Percentiles rank a stretch among this genome's conserved stretches.
Conservation (phyloP, 2,888 invertebrate species). For the Abrostola triplasia region DNA sequence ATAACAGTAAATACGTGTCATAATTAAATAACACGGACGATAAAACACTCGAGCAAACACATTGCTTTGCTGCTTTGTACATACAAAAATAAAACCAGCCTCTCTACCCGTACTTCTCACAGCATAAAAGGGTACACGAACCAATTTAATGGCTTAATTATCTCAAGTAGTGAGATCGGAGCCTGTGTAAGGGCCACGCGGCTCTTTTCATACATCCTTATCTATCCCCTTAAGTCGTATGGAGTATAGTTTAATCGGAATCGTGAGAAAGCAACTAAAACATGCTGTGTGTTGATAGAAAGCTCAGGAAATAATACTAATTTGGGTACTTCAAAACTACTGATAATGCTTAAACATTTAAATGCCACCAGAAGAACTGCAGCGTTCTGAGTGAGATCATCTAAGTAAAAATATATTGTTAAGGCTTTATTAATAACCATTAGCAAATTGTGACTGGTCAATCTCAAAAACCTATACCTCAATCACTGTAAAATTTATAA, state of each 20-base stretch:
- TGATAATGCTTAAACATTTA: too few relatives aligned
- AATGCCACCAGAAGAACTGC: too few relatives aligned
- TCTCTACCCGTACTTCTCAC: slow-evolving; percentile 70
- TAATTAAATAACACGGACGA: slow-evolving; percentile 58
- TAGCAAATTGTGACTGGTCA: too few relatives aligned
- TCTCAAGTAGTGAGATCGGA: slow-evolving; percentile 79
- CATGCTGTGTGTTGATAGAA: slow-evolving; percentile 48
- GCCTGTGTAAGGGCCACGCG: slow-evolving; percentile 66
- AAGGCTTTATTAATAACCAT: too few relatives aligned
- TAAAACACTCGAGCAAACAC: slow-evolving; percentile 67
- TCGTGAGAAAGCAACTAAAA: slow-evolving; percentile 62
- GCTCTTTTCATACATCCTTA: slow-evolving; percentile 63
- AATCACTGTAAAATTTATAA: too few relatives aligned
- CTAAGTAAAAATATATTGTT: background rate
- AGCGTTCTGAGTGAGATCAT: slow-evolving; percentile 1
- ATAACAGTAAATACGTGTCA: slow-evolving; percentile 53
- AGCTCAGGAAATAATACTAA: slow-evolving; percentile 14
- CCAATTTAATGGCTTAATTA: slow-evolving; percentile 85
- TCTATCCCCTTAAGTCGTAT: slow-evolving; percentile 65
- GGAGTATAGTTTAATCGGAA: slow-evolving; percentile 53
- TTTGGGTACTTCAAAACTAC: slow-evolving; percentile 9
- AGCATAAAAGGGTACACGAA: slow-evolving; percentile 77
- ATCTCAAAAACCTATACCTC: too few relatives aligned
- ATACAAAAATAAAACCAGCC: slow-evolving; percentile 76
- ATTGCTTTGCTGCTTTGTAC: slow-evolving; percentile 66